Base-by-base conservation (phyloP, 2,888 invertebrate species). In the Diploptera punctata region DNA sequence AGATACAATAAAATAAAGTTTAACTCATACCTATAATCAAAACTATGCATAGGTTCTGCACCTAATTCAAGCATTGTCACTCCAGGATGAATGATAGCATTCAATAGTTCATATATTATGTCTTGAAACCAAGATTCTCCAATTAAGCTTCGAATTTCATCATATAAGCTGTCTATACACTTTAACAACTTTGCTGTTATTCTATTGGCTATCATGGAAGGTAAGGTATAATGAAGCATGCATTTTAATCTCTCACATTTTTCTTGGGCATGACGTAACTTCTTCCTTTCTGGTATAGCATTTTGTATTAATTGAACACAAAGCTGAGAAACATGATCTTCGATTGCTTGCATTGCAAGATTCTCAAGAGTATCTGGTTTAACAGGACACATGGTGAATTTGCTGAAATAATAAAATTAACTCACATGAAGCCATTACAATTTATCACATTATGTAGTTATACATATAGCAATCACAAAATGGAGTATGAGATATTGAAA, bases 181-280 rank as follows among this genome's bases (percentile, higher is more conserved):
- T 29, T 57, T 29, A 57, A n/a, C 26, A 57, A 29, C 57, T 57
- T 57, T 3, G 16, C 29, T 29, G 57, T 57, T 24, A 57, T 29
- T 29, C 26, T 57, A 18, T 57, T 57, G 3, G 57, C 57, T 57
- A 57, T 57, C 5, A 57, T n/a, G 29, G 57, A 9, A 16, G 57
- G 57, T 24, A 57, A n/a, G 21, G 57, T n/a, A n/a, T 24, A 57
- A 24, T 57, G 57, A 26, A 57, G 29, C 26, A 57, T 29, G 9
- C 16, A 16, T 24, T n/a, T 57, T 0, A 57, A 29, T 29, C 18
- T 21, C n/a, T 16, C n/a, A 24, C 57, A 57, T 29, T 16, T 57
- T 24, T 57, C 57, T 57, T 57, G 57, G 29, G 57, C 57, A 57
- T 57, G 57, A 57, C n/a, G 57, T 29, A 57, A 21, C 9, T 57